Base-by-base conservation (phyloP, 2,113 vertebrate species). In the Gambusia affinis region DNA sequence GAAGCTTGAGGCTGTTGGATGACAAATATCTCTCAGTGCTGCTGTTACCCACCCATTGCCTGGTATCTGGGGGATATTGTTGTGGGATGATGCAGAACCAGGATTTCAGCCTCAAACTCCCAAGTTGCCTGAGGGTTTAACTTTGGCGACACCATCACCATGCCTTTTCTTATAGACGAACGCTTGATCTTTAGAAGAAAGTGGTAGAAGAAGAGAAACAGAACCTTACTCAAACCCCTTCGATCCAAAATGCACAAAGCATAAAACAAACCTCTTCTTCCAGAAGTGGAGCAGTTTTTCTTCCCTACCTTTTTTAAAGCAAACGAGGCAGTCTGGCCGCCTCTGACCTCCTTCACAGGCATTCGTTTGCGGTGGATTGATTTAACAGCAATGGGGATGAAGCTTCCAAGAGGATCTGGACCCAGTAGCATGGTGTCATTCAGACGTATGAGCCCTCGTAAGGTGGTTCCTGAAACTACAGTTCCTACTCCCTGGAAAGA, bases 101-200 rank as follows among this genome's bases (percentile, higher is more conserved):
- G 93, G 87, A 99, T 99, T 93, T 99, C 98, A 0, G 97, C 98
- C 92, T 99, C 97, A 92, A 99, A 99, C 93, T 99, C 98, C 98
- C 98, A 99, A 0, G 97, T 98, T 0, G 98, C 98, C 89, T 98
- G 97, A 76, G 98, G 97, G 91, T 96, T 98, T 88, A 99, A 73
- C 70, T 95, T 96, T 0, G 97, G 97, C 0, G 97, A 98, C 66
- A 99, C 97, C 98, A 99, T 99, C 83, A 99, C 98, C 98, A 99
- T 99, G 66, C 98, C 98, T 79, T 99, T 99, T 85, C 98, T 94
- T 89, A 99, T 99, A 67, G 97, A 96, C 0, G 98, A 99, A 64
- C 98, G 97, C 90, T 99, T 99, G 89, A 99, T 99, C 98, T 99
- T 83, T 28, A 67, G 33, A 81, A 83, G 83, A 73, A 82, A 51